Evolutionary conservation across 1,140 invertebrate species (phyloP), one percentile per base, ranked within the genome.

Genomic region (fruit fly (Drosophila melanogaster)): DNA sequence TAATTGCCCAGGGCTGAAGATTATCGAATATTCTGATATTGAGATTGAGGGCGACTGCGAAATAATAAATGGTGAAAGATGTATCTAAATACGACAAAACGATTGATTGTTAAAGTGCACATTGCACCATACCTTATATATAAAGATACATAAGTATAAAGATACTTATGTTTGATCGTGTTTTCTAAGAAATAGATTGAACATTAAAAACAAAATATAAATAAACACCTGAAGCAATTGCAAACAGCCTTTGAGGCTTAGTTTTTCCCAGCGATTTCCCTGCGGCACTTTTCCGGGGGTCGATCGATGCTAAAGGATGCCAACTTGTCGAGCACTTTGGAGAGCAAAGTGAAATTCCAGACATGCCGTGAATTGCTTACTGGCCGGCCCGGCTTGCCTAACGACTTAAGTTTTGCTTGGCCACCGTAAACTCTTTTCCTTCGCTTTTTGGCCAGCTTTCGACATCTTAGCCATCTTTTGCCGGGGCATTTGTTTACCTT

Each of bases 301-400:
- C 62, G 64, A 67, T 67, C 64, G 64, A 67, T 49, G 58, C 44
- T 17, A 50, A 43, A 17, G 33, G 44, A 65, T 51, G 64, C 26
- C 64, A 64, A 64, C 26, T 51, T 67, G 59, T 51, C 64, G 58
- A 59, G 59, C 59, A 64, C 35, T 67, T 67, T 37, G 60, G 59
- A 41, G 64, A 51, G 60, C 60, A 67, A 65, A 67, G 64, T 67
- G 64, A 67, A 67, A 67, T 67, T 67, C 64, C 64, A 67, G 64
- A 67, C 64, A 67, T 67, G 64, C 64, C 30, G 59, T 40, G 64
- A 15, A 67, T 67, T 67, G 64, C 65, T 67, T 65, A 46, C 60
- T 65, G 46, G 37, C 58, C 62, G 62, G 62, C 54, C 64, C 46
- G 64, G 64, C 37, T 67, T 67, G 64, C 60, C 64, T 67, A 67